Conservation (phyloP, 2,797 vertebrate genomes). For the Chelmon rostratus region DNA sequence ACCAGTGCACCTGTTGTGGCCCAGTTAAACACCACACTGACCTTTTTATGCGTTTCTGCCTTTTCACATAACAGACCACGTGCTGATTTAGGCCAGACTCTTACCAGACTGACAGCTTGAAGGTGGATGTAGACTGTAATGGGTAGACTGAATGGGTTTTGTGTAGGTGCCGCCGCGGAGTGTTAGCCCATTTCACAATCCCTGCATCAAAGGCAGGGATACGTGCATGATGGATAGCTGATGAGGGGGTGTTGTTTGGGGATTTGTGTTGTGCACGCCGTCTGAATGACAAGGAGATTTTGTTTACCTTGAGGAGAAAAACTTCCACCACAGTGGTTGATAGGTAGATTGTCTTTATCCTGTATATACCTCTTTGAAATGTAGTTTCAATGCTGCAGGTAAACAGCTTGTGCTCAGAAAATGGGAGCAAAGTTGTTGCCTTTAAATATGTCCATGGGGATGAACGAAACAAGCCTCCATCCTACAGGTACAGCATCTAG, state of each 20-base stretch:
- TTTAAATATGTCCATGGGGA: background rate
- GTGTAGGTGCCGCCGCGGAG: slow-evolving; percentile 27
- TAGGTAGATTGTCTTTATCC: slow-evolving; percentile 10
- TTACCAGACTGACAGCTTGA: slow-evolving; percentile 47
- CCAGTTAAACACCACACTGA: slow-evolving; percentile 44
- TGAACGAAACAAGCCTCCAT: slow-evolving; percentile 9
- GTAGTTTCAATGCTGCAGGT: background rate
- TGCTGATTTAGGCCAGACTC: slow-evolving; percentile 49
- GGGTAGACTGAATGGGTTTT: slow-evolving; percentile 56
- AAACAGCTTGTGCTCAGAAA: slow-evolving; percentile 25
- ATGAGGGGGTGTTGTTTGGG: slow-evolving; percentile 33
- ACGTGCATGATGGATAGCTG: slow-evolving; percentile 41
- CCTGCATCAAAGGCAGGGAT: slow-evolving; percentile 51
- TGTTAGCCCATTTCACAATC: slow-evolving; percentile 53
- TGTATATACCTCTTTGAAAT: background rate
- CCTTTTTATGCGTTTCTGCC: slow-evolving; percentile 38
- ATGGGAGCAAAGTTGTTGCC: background rate
- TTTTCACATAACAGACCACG: slow-evolving; percentile 59
- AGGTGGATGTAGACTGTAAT: too few relatives aligned
- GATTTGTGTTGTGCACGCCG: slow-evolving; percentile 35
- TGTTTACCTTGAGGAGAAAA: slow-evolving; percentile 40
- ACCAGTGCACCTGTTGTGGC: slow-evolving; percentile 59
- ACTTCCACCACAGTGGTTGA: slow-evolving; percentile 17
- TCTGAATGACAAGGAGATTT: slow-evolving; percentile 30
- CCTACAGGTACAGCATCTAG: background rate